Base-by-base conservation (phyloP, 1,140 invertebrate genomes). In the Bombus waltoni region DNA sequence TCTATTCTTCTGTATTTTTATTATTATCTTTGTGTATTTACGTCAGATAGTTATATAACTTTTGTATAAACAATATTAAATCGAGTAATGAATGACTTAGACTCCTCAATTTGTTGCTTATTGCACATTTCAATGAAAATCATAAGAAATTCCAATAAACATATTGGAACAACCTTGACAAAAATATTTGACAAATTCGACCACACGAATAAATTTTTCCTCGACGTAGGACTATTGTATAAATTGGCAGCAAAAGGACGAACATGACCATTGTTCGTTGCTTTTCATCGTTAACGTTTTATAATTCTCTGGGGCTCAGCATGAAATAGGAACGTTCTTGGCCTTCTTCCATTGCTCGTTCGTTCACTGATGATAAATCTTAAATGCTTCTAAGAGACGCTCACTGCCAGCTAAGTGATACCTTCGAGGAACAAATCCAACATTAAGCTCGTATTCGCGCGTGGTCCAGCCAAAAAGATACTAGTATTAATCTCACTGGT, bases 321-420 rank as follows among this genome's bases (percentile, higher is more conserved):
- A 66, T 44, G 66, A 80, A 70, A 83, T 80, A 73, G 57, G 25
- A n/a, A 71, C n/a, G 15, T 44, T 57, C 57, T 65, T 72, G 59
- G 76, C 80, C 74, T 57, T 81, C 66, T 79, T 84, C 74, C 75
- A 44, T 10, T 25, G 53, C 38, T 71, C 66, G 65, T 86, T 81
- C 77, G 25, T 53, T 68, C 28, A 53, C 73, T 59, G 22, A 59
- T 65, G 53, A 78, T 74, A 75, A 15, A 71, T 62, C 32, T 28
- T 44, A 53, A 59, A n/a, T 2, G n/a, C 59, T 84, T 74, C 82
- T 77, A 73, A 77, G 76, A 74, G 13, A 83, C 74, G 68, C 62
- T 79, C 89, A 90, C 89, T 90, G 89, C 88, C 89, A 89, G 35
- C 70, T 40, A 59, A 40, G 47, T 40, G 40, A 72, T 32, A 53